Conservation (phyloP, 2,113 vertebrate species). For the Numenius arquata region DNA sequence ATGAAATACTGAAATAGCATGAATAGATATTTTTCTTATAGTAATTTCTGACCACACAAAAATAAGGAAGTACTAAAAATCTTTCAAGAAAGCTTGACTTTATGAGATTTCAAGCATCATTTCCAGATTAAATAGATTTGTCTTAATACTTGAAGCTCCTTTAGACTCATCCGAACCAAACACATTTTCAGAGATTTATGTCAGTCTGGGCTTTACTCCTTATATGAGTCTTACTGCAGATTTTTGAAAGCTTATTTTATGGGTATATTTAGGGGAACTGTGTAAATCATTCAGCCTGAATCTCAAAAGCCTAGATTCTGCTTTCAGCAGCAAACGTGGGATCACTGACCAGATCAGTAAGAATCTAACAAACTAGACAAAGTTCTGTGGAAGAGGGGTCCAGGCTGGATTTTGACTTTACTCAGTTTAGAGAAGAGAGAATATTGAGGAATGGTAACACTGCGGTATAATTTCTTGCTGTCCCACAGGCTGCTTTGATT, state of each 20-base stretch:
- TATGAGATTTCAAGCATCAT: constrained; percentile 14
- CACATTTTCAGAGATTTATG: constrained; percentile 2
- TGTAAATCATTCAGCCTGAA: not conserved
- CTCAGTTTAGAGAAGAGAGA: not conserved
- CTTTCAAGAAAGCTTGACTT: constrained; percentile 14
- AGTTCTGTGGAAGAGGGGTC: not conserved
- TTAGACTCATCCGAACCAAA: not conserved
- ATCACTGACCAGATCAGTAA: not conserved
- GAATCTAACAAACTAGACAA: not conserved
- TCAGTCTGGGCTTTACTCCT: not conserved
- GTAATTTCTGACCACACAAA: constrained; percentile 30
- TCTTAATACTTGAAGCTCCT: not conserved
- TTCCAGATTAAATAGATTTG: constrained; percentile 47
- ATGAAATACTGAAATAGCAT: constrained; percentile 7
- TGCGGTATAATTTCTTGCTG: not conserved
- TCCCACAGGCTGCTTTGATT: not conserved
- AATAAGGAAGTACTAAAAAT: constrained; percentile 33
- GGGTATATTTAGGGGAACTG: not conserved
- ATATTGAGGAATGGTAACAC: not conserved
- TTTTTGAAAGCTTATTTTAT: not conserved
- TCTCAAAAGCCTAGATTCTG: not conserved
- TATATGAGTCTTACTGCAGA: not conserved
- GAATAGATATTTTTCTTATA: not conserved
- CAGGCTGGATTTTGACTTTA: not conserved
- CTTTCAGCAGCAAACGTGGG: not conserved